These are phyloP conservation scores for Morelia viridis DNA, from an alignment of 2,797 vertebrate species.

Conservation along the genomic window DNA sequence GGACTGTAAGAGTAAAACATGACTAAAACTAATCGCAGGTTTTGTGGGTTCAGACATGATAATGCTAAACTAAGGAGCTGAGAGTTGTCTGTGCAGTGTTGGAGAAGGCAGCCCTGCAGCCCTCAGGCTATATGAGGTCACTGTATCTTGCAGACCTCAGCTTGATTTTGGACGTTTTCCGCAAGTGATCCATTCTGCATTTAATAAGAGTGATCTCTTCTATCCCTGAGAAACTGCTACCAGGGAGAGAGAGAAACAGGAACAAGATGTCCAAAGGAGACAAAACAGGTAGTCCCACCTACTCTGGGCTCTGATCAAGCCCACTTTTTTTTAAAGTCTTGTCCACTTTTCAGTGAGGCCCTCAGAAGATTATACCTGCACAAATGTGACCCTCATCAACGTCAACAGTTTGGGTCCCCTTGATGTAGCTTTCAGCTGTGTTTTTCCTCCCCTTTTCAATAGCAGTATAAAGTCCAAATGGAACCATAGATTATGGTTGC, in stretches of 20 bases:
- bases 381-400: not conserved
- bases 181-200: not conserved
- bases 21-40: not conserved
- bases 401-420: not conserved
- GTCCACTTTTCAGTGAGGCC: not conserved
- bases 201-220: not conserved
- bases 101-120: not conserved
- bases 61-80: not conserved
- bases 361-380: not conserved
- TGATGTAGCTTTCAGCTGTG: not conserved
- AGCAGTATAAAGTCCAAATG: not conserved
- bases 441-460: not conserved
- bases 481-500: not conserved
- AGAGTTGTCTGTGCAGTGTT: too few species aligned
- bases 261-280: not conserved
- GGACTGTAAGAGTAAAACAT: not conserved
- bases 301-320: not conserved
- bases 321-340: not conserved
- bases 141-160: not conserved
- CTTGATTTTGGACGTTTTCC: not conserved
- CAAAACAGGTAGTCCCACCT: not conserved
- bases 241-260: not conserved
- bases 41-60: not conserved
- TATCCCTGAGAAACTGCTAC: not conserved
- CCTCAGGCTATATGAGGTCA: not conserved